Conservation (phyloP, 2,888 invertebrate species). For the Pardosa pseudoannulata region DNA sequence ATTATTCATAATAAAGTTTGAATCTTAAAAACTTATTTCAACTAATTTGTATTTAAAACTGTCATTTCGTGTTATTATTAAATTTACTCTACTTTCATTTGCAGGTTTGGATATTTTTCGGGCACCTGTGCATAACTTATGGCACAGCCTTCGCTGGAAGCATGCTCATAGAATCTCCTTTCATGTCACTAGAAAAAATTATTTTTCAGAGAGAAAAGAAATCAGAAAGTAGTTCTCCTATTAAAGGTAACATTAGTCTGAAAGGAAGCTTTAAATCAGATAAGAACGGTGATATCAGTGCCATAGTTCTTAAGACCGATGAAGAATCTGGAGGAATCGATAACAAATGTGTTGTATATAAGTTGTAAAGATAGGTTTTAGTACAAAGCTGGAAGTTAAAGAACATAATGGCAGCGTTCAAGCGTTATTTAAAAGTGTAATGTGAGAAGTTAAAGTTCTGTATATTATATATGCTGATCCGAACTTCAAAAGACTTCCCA, state of each 20-base stretch:
- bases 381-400: too few species aligned
- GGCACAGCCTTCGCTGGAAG: constrained; percentile 14
- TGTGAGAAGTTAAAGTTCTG: too few species aligned
- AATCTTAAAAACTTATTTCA: too few species aligned
- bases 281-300: constrained; percentile 45
- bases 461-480: too few species aligned
- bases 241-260: constrained; percentile 9
- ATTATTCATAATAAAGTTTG: too few species aligned
- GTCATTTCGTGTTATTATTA: too few species aligned
- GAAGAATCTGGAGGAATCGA: constrained; percentile 31
- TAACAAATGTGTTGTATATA: constrained; percentile 40
- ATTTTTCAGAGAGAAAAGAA: constrained; percentile 12
- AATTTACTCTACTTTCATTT: too few species aligned
- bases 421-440: too few species aligned
- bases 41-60: too few species aligned
- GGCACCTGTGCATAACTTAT: constrained; percentile 25
- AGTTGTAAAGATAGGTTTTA: constrained; percentile 14
- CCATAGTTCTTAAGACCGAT: constrained; percentile 34
- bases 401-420: too few species aligned
- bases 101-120: constrained; percentile 43
- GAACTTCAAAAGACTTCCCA: too few species aligned
- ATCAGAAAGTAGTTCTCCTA: neutral
- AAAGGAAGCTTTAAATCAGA: constrained; percentile 42
- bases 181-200: constrained; percentile 31
- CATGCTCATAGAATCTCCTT: constrained; percentile 35